phyloP scores from a whole-genome alignment of 2,888 invertebrate species.

The Ectobius pallidus region DNA sequence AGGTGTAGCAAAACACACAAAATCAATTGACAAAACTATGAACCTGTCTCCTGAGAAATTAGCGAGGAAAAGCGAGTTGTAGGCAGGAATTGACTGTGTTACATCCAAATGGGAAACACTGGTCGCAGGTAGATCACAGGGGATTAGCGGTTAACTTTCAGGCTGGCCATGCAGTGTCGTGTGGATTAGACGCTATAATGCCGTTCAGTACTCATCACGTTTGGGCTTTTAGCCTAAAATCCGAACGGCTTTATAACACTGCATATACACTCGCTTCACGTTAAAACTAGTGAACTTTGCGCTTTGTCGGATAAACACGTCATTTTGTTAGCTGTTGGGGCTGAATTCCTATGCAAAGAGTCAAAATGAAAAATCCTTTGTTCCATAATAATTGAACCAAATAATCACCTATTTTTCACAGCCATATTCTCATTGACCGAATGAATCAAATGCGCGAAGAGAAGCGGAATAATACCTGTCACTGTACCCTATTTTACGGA shows the following conservation, averaged over 20 bases:
- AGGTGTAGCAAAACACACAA: background rate
- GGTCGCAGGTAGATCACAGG: background rate
- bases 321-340: too few relatives aligned
- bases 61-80: background rate
- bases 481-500: too few relatives aligned
- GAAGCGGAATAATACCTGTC: too few relatives aligned
- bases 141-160: constrained; percentile 6
- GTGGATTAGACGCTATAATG: background rate
- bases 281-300: too few relatives aligned
- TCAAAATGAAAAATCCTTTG: too few relatives aligned
- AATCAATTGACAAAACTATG: background rate
- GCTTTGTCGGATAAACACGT: too few relatives aligned
- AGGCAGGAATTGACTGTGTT: background rate
- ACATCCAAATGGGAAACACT: constrained; percentile 1
- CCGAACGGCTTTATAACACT: background rate
- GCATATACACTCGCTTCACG: background rate
- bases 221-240: constrained; percentile 1
- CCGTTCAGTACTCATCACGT: constrained; percentile 2
- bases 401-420: too few relatives aligned
- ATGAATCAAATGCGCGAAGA: too few relatives aligned
- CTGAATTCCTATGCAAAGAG: too few relatives aligned
- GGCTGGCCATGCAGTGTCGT: background rate
- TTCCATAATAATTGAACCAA: too few relatives aligned
- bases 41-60: background rate
- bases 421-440: too few relatives aligned